Evolutionary conservation across 2,888 invertebrate species (phyloP), one percentile per base, ranked within the genome.

Genomic region (Saturnia pavonia): DNA sequence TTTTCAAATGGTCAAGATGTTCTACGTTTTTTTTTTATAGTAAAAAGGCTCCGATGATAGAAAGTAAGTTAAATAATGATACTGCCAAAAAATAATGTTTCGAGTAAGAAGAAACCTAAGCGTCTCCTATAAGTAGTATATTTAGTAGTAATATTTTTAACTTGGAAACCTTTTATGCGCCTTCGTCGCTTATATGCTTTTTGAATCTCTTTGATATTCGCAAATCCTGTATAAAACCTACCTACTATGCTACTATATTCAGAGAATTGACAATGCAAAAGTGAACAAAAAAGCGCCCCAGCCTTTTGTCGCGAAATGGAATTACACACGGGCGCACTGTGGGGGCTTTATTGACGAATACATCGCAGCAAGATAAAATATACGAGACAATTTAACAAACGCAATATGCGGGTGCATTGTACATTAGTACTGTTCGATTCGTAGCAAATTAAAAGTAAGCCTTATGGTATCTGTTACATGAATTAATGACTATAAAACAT

Each of bases 201-300:
- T 60, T 40, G 19, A 63, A 40, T 65, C 65, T 65, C 65, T 65
- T 65, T 65, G 65, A 65, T 65, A 40, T 65, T n/a, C 65, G 40
- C 19, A 40, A 65, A 65, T 65, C n/a, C 40, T 1, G 65, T 19
- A 65, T n/a, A 34, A 40, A 65, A 65, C 16, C 16, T 65, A 60
- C 57, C 19, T 19, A 40, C 40, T 65, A 9, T 14, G 40, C 19
- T 19, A 40, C 40, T 65, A 9, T 14, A 65, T 40, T 65, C 65
- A 40, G 27, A 25, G 57, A 2, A 6, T n/a, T 65, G 34, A 40
- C 65, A 65, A 40, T 65, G 65, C n/a, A 60, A 60, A 60, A 60
- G 57, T 60, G 57, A 60, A 65, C 40, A 65, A 65, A 65, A 63
- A 65, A 65, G 22, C 34, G 60, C 6, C 22, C 27, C n/a, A n/a